Percentiles rank a stretch among this genome's conserved stretches.
phyloP scores from a whole-genome alignment of 2,797 vertebrate species.

The Aulostomus chinensis region DNA sequence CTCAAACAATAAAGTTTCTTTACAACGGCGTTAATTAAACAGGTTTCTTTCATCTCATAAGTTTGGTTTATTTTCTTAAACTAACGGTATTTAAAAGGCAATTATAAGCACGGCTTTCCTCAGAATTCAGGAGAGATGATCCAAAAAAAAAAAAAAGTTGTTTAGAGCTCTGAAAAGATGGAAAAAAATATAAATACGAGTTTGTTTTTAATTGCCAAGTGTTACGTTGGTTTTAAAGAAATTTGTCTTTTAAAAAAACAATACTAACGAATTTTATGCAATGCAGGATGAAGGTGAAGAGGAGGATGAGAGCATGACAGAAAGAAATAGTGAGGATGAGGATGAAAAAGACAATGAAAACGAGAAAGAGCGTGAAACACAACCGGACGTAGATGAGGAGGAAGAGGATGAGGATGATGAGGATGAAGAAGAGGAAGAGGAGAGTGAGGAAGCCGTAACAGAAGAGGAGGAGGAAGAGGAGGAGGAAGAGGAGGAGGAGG shows the following conservation, averaged over 20 bases:
- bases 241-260: too few relatives aligned
- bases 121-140: too few relatives aligned
- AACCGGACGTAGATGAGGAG: constrained; percentile 41
- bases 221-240: too few relatives aligned
- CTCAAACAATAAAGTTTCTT: too few relatives aligned
- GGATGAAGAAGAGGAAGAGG: constrained; percentile 52
- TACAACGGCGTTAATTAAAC: too few relatives aligned
- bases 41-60: too few relatives aligned
- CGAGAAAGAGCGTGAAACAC: constrained; percentile 77
- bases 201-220: too few relatives aligned
- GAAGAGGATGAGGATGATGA: constrained; percentile 46
- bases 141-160: not conserved
- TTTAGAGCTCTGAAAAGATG: not conserved
- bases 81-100: too few relatives aligned
- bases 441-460: constrained; percentile 38
- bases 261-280: too few relatives aligned
- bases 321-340: constrained; percentile 76
- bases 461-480: constrained; percentile 48
- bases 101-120: too few relatives aligned
- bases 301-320: constrained; percentile 83
- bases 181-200: not conserved
- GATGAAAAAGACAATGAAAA: constrained; percentile 70
- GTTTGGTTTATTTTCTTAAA: too few relatives aligned
- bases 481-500: constrained; percentile 42
- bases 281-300: constrained; percentile 73